Evolutionary conservation across 2,888 invertebrate species (phyloP).

Genomic region (Pseudanteris insignis): DNA sequence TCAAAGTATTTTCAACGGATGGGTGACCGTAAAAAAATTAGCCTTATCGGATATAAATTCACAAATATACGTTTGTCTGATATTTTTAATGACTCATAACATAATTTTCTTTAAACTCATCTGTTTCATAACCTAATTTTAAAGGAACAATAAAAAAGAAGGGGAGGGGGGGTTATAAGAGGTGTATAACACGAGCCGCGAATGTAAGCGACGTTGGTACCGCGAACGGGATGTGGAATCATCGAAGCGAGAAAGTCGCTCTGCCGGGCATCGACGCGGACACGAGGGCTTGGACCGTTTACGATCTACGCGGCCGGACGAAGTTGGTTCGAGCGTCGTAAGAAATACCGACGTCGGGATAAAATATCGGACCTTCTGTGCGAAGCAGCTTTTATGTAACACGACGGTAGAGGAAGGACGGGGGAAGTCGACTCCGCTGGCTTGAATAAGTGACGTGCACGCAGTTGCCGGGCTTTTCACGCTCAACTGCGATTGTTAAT

Average conservation of each 20-base stretch:
- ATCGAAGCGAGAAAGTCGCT: conserved; percentile 41
- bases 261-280: conserved; percentile 36
- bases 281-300: conserved; percentile 8
- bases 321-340: too few relatives aligned
- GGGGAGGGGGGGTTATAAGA: too few relatives aligned
- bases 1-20: too few relatives aligned
- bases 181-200: conserved; percentile 44
- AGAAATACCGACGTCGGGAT: conserved; percentile 32
- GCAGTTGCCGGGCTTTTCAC: not conserved
- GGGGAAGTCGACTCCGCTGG: too few relatives aligned
- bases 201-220: conserved; percentile 47
- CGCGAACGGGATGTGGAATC: conserved; percentile 44
- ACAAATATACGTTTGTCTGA: not conserved
- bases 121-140: conserved; percentile 48
- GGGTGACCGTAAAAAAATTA: too few relatives aligned
- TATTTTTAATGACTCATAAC: too few relatives aligned
- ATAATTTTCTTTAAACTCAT: too few relatives aligned
- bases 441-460: conserved; percentile 31
- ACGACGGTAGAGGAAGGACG: too few relatives aligned
- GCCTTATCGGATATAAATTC: too few relatives aligned
- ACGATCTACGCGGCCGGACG: too few relatives aligned
- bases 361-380: conserved; percentile 36
- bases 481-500: too few relatives aligned
- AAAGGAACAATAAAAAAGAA: conserved; percentile 57
- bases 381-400: conserved; percentile 34